Evolutionary conservation across 2,797 vertebrate species (phyloP).

Genomic region (Falco columbarius): DNA sequence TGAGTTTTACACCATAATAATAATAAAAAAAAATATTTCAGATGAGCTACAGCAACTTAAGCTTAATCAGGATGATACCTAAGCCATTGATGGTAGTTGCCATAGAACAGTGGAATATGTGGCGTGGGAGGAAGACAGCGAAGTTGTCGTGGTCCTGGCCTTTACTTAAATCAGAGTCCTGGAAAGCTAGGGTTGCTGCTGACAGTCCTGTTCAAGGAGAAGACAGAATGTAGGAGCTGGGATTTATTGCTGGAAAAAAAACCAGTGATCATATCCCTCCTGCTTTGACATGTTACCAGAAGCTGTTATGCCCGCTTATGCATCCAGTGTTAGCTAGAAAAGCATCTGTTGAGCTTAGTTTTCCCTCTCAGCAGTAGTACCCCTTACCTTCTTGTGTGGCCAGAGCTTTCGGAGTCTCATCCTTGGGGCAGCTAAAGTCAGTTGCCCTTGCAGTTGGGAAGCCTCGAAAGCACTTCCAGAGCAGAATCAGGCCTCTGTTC

Average conservation of each 20-base stretch:
- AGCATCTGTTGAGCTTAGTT: background rate
- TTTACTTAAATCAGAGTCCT: background rate
- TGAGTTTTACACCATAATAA: background rate
- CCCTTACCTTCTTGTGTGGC: background rate
- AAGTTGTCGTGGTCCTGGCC: background rate
- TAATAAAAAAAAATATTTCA: background rate
- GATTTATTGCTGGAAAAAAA: background rate
- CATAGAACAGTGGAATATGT: background rate
- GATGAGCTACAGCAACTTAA: background rate
- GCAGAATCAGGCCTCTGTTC: background rate
- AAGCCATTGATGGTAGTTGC: background rate
- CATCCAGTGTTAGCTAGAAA: background rate
- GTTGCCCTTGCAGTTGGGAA: background rate
- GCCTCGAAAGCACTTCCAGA: background rate
- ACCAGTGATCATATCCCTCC: background rate
- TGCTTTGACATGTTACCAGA: background rate
- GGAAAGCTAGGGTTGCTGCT: background rate
- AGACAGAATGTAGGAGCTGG: background rate
- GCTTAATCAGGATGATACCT: background rate
- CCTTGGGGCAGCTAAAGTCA: background rate
- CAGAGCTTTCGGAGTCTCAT: background rate
- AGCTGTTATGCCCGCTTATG: background rate
- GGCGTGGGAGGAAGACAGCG: background rate
- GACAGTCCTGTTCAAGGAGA: background rate
- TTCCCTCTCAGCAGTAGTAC: background rate